These are phyloP conservation scores for Trachelipus rathkii DNA, from an alignment of 1,140 invertebrate genomes.

Conservation along the genomic window DNA sequence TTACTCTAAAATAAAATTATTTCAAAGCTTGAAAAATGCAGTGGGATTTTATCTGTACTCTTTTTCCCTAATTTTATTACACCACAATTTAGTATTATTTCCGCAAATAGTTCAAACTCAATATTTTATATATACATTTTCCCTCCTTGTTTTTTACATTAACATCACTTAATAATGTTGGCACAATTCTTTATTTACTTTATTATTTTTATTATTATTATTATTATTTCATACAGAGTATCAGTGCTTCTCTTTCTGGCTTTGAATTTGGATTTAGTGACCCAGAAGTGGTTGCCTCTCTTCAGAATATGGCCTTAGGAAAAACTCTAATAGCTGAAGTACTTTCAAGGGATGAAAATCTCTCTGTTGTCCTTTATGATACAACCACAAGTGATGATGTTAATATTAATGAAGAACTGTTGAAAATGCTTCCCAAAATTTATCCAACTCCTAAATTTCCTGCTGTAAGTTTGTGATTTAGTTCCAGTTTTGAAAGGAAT, in stretches of 20 bases:
- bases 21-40: too few relatives aligned
- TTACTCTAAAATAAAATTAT: too few relatives aligned
- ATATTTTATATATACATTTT: not conserved
- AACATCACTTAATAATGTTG: not conserved
- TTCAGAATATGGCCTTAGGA: conserved; percentile 31
- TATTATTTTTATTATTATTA: conserved; percentile 9
- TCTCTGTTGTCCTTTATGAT: conserved; percentile 36
- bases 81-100: too few relatives aligned
- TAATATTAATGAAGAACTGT: conserved; percentile 48
- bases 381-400: conserved; percentile 46
- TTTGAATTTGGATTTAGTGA: conserved; percentile 57
- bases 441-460: conserved; percentile 46
- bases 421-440: conserved; percentile 41
- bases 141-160: not conserved
- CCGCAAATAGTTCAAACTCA: too few relatives aligned
- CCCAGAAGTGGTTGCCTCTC: conserved; percentile 11
- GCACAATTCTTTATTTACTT: not conserved
- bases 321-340: conserved; percentile 35
- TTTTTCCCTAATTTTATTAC: too few relatives aligned
- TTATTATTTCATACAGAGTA: conserved; percentile 53
- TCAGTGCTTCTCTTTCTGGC: conserved; percentile 58
- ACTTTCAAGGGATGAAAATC: conserved; percentile 10
- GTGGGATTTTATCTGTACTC: too few relatives aligned
- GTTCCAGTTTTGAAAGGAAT: too few relatives aligned
- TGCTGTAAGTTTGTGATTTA: conserved; percentile 42